A percentile compares a stretch with the other conserved stretches of the same genome.
These are phyloP conservation scores for Orientallactaga bullata DNA, from an alignment of 2,113 vertebrate species.

Conservation along the genomic window DNA sequence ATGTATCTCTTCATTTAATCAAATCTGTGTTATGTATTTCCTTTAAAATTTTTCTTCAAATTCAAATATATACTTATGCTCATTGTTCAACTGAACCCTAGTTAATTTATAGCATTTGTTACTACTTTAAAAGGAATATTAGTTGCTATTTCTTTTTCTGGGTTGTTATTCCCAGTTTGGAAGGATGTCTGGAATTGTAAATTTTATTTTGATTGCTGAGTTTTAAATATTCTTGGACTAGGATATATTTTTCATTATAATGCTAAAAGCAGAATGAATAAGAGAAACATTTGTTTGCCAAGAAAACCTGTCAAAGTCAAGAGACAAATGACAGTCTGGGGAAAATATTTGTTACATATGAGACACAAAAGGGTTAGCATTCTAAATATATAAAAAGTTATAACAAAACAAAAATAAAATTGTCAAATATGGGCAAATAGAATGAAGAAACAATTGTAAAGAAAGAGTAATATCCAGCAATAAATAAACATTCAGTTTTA, in stretches of 20 bases:
- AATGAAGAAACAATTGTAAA: slow-evolving; percentile 11
- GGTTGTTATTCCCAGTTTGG: background rate
- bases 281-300: slow-evolving; percentile 33
- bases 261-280: slow-evolving; percentile 15
- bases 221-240: slow-evolving; percentile 39
- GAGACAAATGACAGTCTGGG: slow-evolving; percentile 52
- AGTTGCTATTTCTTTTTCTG: background rate
- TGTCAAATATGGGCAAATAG: slow-evolving; percentile 50
- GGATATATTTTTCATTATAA: slow-evolving; percentile 1
- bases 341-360: slow-evolving; percentile 50
- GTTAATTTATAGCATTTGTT: background rate
- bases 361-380: slow-evolving; percentile 21
- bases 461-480: slow-evolving; percentile 28
- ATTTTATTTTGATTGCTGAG: slow-evolving; percentile 45
- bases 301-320: slow-evolving; percentile 30
- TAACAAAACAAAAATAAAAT: slow-evolving; percentile 63
- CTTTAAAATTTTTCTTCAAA: background rate
- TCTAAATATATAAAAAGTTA: slow-evolving; percentile 64
- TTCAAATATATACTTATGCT: background rate
- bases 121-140: background rate
- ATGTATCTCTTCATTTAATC: background rate
- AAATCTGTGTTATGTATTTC: background rate
- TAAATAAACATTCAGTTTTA: slow-evolving; percentile 4
- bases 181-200: slow-evolving; percentile 20
- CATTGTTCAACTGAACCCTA: background rate